Evolutionary conservation across 1,140 invertebrate genomes (phyloP).

Genomic region (Trichonephila clavata): DNA sequence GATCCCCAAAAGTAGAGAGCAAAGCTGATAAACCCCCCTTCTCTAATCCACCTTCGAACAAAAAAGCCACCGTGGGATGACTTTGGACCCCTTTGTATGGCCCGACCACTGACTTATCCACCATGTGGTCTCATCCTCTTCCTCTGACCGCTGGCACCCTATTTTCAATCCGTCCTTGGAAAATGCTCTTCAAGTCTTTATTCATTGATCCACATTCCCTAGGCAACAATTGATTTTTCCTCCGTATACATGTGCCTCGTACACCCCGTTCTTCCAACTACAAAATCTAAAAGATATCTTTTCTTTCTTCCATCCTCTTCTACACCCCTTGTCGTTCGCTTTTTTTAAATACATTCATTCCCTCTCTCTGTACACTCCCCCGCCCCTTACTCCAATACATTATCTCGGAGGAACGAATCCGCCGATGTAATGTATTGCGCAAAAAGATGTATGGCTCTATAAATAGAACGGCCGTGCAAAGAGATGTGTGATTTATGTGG

Average conservation of each 20-base stretch:
- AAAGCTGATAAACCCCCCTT: neutral
- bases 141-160: neutral
- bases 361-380: neutral
- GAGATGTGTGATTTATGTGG: conserved; percentile 59
- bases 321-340: neutral
- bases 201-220: conserved; percentile 70
- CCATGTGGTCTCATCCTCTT: conserved; percentile 23
- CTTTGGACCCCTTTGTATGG: conserved; percentile 10
- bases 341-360: conserved; percentile 39
- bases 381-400: neutral
- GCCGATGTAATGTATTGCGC: conserved; percentile 43
- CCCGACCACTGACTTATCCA: neutral
- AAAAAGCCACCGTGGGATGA: neutral
- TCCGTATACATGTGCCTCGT: conserved; percentile 23
- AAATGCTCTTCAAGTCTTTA: conserved; percentile 55
- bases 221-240: conserved; percentile 74
- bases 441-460: conserved; percentile 69
- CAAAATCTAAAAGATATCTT: conserved; percentile 5
- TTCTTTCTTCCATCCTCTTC: conserved; percentile 1
- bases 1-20: neutral
- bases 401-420: conserved; percentile 27
- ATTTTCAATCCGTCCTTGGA: conserved; percentile 18
- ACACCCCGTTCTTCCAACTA: conserved; percentile 28
- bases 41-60: neutral
- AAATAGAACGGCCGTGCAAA: conserved; percentile 62